phyloP scores from a whole-genome alignment of 2,113 vertebrate species.

The Ictalurus punctatus region DNA sequence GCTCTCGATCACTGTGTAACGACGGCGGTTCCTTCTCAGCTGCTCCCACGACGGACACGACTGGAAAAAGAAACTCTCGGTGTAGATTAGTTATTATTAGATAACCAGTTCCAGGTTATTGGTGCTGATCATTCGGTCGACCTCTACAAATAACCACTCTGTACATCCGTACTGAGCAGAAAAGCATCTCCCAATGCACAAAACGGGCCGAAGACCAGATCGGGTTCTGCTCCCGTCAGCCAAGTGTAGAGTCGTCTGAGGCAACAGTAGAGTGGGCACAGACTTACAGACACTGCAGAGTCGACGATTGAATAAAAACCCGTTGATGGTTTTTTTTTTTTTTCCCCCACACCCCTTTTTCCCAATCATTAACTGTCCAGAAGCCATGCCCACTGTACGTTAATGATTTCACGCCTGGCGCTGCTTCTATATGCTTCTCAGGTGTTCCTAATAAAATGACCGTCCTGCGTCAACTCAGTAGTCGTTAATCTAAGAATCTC shows the following conservation, averaged over 20 bases:
- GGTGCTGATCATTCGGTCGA: no score
- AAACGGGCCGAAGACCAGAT: background rate
- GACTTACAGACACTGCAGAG: background rate
- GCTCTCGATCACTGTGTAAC: no score
- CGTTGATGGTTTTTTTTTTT: background rate
- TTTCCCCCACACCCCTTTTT: background rate
- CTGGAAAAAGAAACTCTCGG: no score
- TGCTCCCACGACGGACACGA: no score
- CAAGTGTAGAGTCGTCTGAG: background rate
- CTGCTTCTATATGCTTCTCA: background rate
- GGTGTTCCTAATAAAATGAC: background rate
- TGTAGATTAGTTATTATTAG: no score
- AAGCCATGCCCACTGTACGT: background rate
- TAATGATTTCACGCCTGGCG: background rate
- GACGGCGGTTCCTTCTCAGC: no score
- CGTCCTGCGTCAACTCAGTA: background rate
- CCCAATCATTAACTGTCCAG: background rate
- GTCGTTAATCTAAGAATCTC: background rate
- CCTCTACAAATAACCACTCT: background rate
- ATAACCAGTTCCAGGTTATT: no score
- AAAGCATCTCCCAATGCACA: background rate
- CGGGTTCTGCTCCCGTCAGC: background rate
- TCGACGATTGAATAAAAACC: background rate
- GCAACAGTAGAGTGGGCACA: background rate
- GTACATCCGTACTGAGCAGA: background rate